These are phyloP conservation scores for Drosophila anomelani DNA, from an alignment of 2,888 invertebrate genomes.

Conservation along the genomic window DNA sequence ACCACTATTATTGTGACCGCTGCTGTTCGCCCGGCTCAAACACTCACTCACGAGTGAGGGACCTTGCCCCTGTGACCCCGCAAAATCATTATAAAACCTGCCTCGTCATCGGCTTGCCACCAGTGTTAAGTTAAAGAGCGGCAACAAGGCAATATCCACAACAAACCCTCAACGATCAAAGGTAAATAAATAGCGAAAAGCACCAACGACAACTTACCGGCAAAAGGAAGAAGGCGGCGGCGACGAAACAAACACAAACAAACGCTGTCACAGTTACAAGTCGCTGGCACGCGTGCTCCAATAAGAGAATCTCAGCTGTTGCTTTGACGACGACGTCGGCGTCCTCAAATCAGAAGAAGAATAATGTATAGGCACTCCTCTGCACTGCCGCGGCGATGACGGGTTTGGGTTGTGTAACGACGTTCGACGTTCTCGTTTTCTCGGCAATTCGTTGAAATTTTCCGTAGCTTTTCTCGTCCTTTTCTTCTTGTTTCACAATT, in stretches of 20 bases:
- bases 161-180: constrained; percentile 1
- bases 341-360: constrained; percentile 25
- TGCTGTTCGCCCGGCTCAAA: constrained; percentile 16
- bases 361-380: constrained; percentile 15
- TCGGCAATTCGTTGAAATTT: constrained; percentile 20
- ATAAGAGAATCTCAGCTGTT: constrained; percentile 44
- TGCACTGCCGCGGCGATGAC: constrained; percentile 11
- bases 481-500: constrained; percentile 8
- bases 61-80: constrained; percentile 32
- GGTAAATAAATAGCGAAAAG: constrained; percentile 3
- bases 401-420: constrained; percentile 35
- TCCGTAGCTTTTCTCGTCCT: constrained; percentile 9
- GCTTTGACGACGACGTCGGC: constrained; percentile 31
- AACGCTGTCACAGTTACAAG: constrained; percentile 20
- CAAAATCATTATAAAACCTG: constrained; percentile 41
- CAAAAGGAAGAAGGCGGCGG: constrained; percentile 15
- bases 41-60: constrained; percentile 3
- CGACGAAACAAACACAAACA: constrained; percentile 17
- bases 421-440: constrained; percentile 8
- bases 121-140: constrained; percentile 21
- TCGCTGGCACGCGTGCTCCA: constrained; percentile 24
- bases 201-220: constrained; percentile 31
- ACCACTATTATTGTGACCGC: neutral
- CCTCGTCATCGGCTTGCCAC: constrained; percentile 18
- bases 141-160: constrained; percentile 6